Evolutionary conservation across 64 coral and sea anemone species (phyloP).

Genomic region (Porites australiensis): DNA sequence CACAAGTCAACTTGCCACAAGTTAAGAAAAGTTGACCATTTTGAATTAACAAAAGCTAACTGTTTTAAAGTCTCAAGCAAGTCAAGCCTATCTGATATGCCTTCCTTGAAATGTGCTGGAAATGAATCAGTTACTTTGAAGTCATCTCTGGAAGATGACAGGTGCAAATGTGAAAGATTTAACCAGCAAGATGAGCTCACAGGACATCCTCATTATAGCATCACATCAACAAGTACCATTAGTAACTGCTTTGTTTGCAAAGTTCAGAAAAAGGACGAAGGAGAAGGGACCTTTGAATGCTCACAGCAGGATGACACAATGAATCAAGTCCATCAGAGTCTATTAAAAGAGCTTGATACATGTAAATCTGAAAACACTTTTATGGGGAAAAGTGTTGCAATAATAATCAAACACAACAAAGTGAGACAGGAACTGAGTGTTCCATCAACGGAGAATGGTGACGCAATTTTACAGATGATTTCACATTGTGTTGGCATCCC

Average conservation of each 20-base stretch:
- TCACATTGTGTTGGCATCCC: constrained; percentile 77
- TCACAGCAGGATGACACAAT: neutral
- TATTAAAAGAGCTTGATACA: neutral
- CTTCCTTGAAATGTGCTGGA: neutral
- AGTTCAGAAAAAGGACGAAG: neutral
- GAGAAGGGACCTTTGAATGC: neutral
- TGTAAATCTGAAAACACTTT: too few relatives aligned
- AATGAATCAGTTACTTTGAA: neutral
- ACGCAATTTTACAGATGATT: constrained; percentile 69
- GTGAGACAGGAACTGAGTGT: constrained; percentile 63
- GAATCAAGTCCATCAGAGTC: neutral
- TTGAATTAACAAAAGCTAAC: neutral
- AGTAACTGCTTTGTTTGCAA: neutral
- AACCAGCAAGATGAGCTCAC: neutral
- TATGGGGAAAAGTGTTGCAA: neutral
- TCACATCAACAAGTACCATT: neutral
- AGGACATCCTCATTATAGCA: neutral
- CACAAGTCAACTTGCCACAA: constrained; percentile 69
- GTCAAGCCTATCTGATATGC: neutral
- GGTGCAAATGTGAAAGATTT: neutral
- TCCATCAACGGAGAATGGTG: neutral
- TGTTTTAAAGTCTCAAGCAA: neutral
- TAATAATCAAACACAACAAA: constrained; percentile 87
- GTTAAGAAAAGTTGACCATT: neutral
- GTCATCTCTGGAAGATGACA: neutral